Conservation (phyloP, 1,140 invertebrate species). For the Drosophila pruinosa region DNA sequence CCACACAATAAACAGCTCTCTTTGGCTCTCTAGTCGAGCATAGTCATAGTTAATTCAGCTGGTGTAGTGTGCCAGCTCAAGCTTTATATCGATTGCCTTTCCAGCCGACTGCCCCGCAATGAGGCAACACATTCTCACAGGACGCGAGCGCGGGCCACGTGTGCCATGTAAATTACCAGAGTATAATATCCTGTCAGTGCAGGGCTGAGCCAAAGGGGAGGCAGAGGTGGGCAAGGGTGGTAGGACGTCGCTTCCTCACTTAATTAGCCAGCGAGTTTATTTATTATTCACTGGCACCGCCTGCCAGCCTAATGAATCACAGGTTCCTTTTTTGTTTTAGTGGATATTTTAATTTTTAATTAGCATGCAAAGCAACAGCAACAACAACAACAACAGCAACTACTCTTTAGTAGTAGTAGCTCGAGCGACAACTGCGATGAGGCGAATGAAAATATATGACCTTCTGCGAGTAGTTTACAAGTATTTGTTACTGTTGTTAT, state of each 20-base stretch:
- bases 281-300: conserved; percentile 76
- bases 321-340: conserved; percentile 66
- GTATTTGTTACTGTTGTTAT: conserved; percentile 30
- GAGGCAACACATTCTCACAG: conserved; percentile 54
- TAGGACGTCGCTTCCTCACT: conserved; percentile 54
- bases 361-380: conserved; percentile 65
- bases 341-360: conserved; percentile 81
- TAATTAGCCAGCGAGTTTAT: conserved; percentile 77
- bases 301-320: conserved; percentile 78
- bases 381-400: conserved; percentile 45
- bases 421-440: not conserved
- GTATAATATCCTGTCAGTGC: conserved; percentile 59
- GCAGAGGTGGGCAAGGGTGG: too few species aligned
- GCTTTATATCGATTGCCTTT: conserved; percentile 67
- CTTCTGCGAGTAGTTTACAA: conserved; percentile 67
- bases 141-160: conserved; percentile 49
- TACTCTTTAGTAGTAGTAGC: too few species aligned
- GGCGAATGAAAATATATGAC: conserved; percentile 73
- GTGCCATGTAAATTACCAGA: conserved; percentile 74
- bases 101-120: conserved; percentile 55
- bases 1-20: conserved; percentile 21
- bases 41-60: conserved; percentile 66
- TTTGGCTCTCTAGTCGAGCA: not conserved
- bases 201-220: not conserved
- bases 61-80: conserved; percentile 20